Conservation (phyloP, 2,113 vertebrate genomes). For the Phodopus roborovskii region DNA sequence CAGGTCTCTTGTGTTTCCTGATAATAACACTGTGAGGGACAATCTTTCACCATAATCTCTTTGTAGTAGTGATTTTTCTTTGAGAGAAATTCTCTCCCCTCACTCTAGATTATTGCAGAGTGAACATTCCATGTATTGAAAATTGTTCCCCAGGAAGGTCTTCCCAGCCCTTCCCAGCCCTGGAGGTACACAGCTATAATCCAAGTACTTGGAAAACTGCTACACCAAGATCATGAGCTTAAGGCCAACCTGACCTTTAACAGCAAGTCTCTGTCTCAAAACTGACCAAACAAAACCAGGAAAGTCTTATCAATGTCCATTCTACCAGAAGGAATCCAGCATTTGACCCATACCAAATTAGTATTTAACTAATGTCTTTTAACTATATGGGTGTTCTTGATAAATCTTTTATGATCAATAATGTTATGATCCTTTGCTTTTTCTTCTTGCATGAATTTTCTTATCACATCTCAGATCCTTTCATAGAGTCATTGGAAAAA, state of each 20-base stretch:
- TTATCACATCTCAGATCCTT: background rate
- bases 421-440: background rate
- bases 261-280: background rate
- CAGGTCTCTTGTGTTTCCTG: constrained; percentile 29
- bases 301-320: background rate
- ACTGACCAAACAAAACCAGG: background rate
- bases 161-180: background rate
- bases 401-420: background rate
- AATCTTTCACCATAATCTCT: background rate
- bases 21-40: background rate
- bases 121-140: background rate
- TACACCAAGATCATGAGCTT: background rate
- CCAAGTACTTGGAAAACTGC: no score
- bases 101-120: background rate
- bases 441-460: background rate
- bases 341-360: background rate
- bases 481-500: background rate
- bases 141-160: background rate
- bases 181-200: background rate
- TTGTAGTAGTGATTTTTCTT: background rate
- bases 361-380: constrained; percentile 19
- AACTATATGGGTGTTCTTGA: background rate
- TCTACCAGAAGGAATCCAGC: background rate
- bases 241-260: background rate
- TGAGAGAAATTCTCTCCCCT: background rate